Percentiles rank a stretch among this genome's conserved stretches.
phyloP scores from a whole-genome alignment of 2,797 vertebrate species.

The Neolamprologus multifasciatus region DNA sequence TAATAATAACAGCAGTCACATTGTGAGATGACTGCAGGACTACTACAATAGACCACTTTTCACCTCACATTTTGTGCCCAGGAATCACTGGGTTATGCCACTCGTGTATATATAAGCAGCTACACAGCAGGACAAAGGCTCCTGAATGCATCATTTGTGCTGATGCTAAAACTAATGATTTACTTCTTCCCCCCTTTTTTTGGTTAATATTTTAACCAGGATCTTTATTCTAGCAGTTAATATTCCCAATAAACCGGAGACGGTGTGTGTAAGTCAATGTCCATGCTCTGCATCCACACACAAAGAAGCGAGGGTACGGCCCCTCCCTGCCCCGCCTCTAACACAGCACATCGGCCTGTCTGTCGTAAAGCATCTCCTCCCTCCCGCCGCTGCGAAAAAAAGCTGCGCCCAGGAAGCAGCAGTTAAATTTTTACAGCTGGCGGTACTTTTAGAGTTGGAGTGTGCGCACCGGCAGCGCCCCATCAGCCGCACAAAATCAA shows the following conservation, averaged over 20 bases:
- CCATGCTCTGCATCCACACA: neutral
- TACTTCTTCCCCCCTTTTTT: neutral
- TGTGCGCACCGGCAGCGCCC: slow-evolving; percentile 51
- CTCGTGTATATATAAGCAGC: neutral
- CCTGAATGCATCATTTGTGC: neutral
- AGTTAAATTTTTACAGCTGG: slow-evolving; percentile 76
- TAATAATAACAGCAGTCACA: neutral
- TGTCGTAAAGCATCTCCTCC: slow-evolving; percentile 47
- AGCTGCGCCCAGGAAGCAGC: slow-evolving; percentile 60
- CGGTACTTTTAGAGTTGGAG: slow-evolving; percentile 70
- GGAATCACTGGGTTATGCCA: rapidly evolving
- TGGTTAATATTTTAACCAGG: neutral
- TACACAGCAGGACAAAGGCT: neutral
- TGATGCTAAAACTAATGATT: neutral
- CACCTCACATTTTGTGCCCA: neutral
- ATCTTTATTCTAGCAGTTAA: neutral
- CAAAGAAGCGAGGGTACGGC: neutral
- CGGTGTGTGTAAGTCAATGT: neutral
- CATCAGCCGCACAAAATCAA: slow-evolving; percentile 79
- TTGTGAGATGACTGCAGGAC: neutral
- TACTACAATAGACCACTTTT: neutral
- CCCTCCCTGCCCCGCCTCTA: slow-evolving; percentile 4
- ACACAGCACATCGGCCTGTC: slow-evolving; percentile 30
- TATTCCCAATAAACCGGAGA: neutral
- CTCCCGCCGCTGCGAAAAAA: neutral